Evolutionary conservation across 2,113 vertebrate species (phyloP).

Genomic region (Phodopus roborovskii): DNA sequence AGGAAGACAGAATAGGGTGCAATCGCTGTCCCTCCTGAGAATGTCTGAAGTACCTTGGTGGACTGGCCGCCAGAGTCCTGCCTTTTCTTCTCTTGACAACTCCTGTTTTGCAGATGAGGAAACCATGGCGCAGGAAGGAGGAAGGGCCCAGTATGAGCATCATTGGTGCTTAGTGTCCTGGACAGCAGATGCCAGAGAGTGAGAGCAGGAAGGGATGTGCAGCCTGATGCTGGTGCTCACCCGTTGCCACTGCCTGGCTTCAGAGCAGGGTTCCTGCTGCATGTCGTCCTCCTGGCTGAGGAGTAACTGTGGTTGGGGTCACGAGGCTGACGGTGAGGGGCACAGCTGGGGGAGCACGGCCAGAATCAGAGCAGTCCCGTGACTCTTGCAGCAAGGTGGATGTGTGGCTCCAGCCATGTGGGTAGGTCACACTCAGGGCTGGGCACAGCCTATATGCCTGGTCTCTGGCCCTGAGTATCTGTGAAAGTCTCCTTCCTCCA

Average conservation of each 20-base stretch:
- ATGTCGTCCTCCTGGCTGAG: background rate
- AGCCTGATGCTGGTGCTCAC: background rate
- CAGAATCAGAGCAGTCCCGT: no score
- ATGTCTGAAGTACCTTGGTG: background rate
- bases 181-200: background rate
- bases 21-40: no score
- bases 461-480: background rate
- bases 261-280: background rate
- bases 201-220: background rate
- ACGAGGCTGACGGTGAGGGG: background rate
- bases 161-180: background rate
- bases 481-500: background rate
- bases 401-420: background rate
- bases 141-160: background rate
- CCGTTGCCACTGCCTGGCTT: background rate
- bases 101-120: background rate
- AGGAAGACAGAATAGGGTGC: background rate
- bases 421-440: background rate
- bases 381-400: background rate
- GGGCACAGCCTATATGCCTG: rapidly evolving
- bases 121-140: background rate
- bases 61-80: background rate
- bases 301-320: background rate
- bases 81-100: background rate
- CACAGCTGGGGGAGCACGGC: background rate